Percentiles rank a stretch among this genome's conserved stretches.
These are phyloP conservation scores for Ptychochromis oligacanthus DNA, from an alignment of 2,113 vertebrate species.

Conservation along the genomic window DNA sequence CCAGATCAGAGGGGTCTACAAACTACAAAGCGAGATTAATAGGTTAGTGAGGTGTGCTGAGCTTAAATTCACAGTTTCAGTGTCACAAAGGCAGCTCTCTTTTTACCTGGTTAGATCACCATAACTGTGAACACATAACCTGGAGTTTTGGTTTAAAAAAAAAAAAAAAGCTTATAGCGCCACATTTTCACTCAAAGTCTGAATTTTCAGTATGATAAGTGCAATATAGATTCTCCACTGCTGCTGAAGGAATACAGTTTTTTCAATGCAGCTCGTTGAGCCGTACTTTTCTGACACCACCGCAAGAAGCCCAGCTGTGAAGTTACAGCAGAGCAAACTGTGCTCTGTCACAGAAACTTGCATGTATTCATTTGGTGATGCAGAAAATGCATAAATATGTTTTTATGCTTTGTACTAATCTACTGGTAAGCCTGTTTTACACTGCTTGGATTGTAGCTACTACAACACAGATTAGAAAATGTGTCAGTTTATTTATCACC, in stretches of 20 bases:
- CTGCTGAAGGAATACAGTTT: too few relatives aligned
- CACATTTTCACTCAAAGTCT: background rate
- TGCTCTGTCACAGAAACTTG: background rate
- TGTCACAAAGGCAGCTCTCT: background rate
- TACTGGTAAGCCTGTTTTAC: background rate
- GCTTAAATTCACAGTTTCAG: background rate
- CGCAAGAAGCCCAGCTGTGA: too few relatives aligned
- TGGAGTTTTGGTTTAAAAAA: background rate
- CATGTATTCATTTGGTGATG: background rate
- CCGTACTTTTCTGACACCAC: background rate
- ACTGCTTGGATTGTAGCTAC: background rate
- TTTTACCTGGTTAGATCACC: background rate
- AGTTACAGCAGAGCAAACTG: too few relatives aligned
- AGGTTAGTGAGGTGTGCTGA: background rate
- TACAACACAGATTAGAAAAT: background rate
- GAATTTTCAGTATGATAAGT: background rate
- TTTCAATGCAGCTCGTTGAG: rapidly evolving
- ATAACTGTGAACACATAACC: background rate
- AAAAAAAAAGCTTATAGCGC: background rate
- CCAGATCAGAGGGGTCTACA: too few relatives aligned
- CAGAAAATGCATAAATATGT: background rate
- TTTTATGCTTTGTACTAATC: background rate
- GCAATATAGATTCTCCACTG: background rate
- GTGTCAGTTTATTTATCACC: too few relatives aligned
- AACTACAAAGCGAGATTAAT: background rate